Conservation (phyloP, 1,140 invertebrate species). For the Zaprionus taronus region DNA sequence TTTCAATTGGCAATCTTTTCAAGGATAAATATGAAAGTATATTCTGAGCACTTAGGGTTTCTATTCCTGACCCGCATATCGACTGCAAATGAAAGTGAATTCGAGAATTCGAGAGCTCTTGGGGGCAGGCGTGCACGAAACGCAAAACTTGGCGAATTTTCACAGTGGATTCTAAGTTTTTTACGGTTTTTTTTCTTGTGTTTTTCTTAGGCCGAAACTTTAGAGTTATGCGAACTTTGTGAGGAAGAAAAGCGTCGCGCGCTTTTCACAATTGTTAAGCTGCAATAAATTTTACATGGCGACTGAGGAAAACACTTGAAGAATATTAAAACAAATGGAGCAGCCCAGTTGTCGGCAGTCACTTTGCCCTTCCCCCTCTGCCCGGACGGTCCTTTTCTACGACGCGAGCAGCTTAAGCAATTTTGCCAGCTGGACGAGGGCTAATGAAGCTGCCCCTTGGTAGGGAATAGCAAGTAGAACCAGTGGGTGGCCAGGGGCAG, state of each 20-base stretch:
- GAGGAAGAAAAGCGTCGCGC: conserved; percentile 19
- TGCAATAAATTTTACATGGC: conserved; percentile 69
- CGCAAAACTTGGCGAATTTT: conserved; percentile 55
- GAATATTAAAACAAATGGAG: conserved; percentile 71
- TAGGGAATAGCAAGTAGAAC: background rate
- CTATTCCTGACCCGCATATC: conserved; percentile 42
- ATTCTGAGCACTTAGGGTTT: background rate
- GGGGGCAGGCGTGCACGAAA: conserved; percentile 61
- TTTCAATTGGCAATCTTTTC: background rate
- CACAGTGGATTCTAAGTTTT: conserved; percentile 43
- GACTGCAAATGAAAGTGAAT: conserved; percentile 66
- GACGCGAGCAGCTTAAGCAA: conserved; percentile 39
- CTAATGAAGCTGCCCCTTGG: conserved; percentile 37
- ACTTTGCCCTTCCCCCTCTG: conserved; percentile 8
- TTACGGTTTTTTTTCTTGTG: conserved; percentile 23
- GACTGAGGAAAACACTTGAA: conserved; percentile 60
- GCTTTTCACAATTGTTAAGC: conserved; percentile 40
- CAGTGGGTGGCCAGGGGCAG: background rate
- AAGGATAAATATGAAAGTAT: background rate
- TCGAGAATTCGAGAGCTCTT: conserved; percentile 18
- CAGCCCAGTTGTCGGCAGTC: conserved; percentile 18
- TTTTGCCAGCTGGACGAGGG: conserved; percentile 33
- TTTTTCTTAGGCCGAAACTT: conserved; percentile 42
- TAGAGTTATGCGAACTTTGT: conserved; percentile 21
- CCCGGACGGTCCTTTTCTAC: conserved; percentile 20